These are phyloP conservation scores for Patiria pectinifera DNA, from an alignment of 53 echinoderm and acorn worm species.

Conservation along the genomic window DNA sequence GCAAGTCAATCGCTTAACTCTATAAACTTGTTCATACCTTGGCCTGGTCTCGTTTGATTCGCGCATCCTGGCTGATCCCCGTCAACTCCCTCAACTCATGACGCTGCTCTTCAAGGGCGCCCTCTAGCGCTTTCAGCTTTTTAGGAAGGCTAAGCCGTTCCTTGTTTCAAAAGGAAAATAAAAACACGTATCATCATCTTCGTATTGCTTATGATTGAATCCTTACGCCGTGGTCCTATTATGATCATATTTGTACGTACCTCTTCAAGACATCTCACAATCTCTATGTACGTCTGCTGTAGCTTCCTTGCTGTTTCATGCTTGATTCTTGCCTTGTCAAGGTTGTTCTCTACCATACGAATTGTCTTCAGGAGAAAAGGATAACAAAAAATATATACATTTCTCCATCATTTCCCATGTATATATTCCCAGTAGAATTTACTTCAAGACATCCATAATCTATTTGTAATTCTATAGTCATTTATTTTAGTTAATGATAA, in stretches of 20 bases:
- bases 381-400: neutral
- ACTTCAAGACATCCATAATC: too few relatives aligned
- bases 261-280: slow-evolving; percentile 87
- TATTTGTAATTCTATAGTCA: too few relatives aligned
- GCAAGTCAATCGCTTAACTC: neutral
- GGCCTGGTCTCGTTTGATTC: slow-evolving; percentile 82
- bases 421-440: neutral
- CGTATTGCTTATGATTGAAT: neutral
- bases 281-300: slow-evolving; percentile 85
- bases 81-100: slow-evolving; percentile 82
- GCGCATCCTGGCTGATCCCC: slow-evolving; percentile 94
- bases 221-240: neutral
- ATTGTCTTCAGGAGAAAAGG: slow-evolving; percentile 70
- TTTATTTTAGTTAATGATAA: too few relatives aligned
- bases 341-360: slow-evolving; percentile 93
- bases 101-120: slow-evolving; percentile 84
- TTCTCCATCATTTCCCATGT: neutral
- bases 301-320: slow-evolving; percentile 88
- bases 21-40: slow-evolving; percentile 63
- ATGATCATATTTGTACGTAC: slow-evolving; percentile 42
- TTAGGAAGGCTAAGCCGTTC: slow-evolving; percentile 91
- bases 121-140: slow-evolving; percentile 83
- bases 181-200: neutral
- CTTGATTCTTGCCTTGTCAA: slow-evolving; percentile 96
- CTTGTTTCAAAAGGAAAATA: slow-evolving; percentile 42